Evolutionary conservation across 2,797 vertebrate genomes (phyloP), one percentile per base, ranked within the genome.

Genomic region (Sternotherus odoratus): DNA sequence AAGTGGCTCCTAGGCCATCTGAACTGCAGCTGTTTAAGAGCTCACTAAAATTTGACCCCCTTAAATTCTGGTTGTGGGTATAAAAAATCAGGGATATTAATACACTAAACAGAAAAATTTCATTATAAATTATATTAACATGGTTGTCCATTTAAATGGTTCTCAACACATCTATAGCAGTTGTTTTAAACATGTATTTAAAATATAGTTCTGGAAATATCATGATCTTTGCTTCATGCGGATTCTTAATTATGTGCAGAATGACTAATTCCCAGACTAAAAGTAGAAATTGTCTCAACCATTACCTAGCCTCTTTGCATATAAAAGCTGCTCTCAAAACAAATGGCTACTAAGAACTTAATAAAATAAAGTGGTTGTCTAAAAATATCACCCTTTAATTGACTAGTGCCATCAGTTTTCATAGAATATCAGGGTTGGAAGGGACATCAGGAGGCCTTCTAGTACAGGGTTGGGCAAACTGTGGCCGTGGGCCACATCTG

Each of bases 11-110:
- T 91, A 46, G 5, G 11, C 43, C 49, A 77, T 5, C 11, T 82
- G 66, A 81, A 28, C 46, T 89, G 69, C 77, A 83, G 60, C 57
- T 90, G 66, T 90, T 85, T n/a, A 43, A 93, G 54, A 87, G 46
- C 39, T 90, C 77, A n/a, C 87, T 57, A 80, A 54, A 91, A 93
- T 78, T 60, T 51, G 8, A 11, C 72, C 49, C 6, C 8, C 21
- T 80, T 57, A 57, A 3, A 66, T 90, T 24, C 57, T 43, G 26
- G 56, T 57, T 57, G 26, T 30, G 12, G 30, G 36, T 51, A 63
- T 24, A 54, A 53, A 86, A 10, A 24, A 78, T 60, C 30, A 56
- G 26, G 39, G 75, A 30, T 85, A 3, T 33, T 83, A 87, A 69
- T 43, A 66, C 33, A 4, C 43, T 16, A 88, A 77, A 46, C 77